A percentile compares a stretch with the other conserved stretches of the same genome.
These are phyloP conservation scores for Setipinna tenuifilis DNA, from an alignment of 2,797 vertebrate genomes.

Conservation along the genomic window DNA sequence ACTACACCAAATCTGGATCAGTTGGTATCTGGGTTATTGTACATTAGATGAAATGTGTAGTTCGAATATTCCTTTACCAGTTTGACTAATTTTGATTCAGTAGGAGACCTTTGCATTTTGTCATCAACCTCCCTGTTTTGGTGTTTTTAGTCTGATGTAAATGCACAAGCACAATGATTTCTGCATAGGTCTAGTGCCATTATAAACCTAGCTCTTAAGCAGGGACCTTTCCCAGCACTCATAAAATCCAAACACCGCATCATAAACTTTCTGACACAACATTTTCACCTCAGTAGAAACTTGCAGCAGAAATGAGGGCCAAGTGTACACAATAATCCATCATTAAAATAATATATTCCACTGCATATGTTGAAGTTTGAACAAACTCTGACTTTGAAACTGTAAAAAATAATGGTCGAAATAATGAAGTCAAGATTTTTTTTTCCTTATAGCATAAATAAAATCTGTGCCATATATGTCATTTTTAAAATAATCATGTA, in stretches of 20 bases:
- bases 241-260: slow-evolving; percentile 66
- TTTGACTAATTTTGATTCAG: neutral
- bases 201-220: slow-evolving; percentile 47
- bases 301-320: neutral
- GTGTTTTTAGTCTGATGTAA: neutral
- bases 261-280: slow-evolving; percentile 61
- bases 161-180: neutral
- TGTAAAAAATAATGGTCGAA: neutral
- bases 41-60: neutral
- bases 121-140: neutral
- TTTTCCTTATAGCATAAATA: neutral
- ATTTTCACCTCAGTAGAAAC: slow-evolving; percentile 66
- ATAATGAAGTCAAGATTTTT: neutral
- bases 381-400: neutral
- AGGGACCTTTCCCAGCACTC: slow-evolving; percentile 69
- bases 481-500: neutral
- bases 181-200: neutral
- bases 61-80: neutral
- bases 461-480: neutral
- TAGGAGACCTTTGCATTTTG: neutral
- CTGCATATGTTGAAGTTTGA: neutral
- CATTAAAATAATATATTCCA: neutral
- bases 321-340: neutral
- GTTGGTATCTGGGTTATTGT: neutral
- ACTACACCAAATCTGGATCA: neutral